These are phyloP conservation scores for Amniataba percoides DNA, from an alignment of 2,797 vertebrate species.

Conservation along the genomic window DNA sequence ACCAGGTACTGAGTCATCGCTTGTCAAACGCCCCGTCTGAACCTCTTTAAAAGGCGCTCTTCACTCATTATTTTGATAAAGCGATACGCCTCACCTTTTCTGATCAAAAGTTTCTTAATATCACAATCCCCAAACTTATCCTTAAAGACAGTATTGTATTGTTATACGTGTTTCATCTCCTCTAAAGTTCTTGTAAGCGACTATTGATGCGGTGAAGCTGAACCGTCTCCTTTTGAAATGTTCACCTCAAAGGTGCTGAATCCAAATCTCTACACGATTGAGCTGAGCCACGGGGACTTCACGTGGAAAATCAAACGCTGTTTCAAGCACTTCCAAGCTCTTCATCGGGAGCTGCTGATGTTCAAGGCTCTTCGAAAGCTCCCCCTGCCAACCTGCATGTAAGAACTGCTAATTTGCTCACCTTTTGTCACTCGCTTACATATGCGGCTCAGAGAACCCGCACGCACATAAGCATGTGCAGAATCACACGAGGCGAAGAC, in stretches of 20 bases:
- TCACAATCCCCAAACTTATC: conserved; percentile 66
- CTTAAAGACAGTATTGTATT: conserved; percentile 63
- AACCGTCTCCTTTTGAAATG: conserved; percentile 72
- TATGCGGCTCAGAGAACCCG: conserved; percentile 24
- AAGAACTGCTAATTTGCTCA: conserved; percentile 72
- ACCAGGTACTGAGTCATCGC: conserved; percentile 53
- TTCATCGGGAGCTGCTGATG: conserved; percentile 79
- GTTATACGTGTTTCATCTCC: conserved; percentile 64
- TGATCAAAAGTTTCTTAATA: conserved; percentile 73
- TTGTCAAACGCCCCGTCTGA: conserved; percentile 59
- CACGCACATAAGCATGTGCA: conserved; percentile 10
- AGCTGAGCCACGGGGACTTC: conserved; percentile 79
- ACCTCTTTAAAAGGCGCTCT: conserved; percentile 54
- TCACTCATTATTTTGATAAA: conserved; percentile 65
- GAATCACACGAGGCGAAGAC: conserved; percentile 26
- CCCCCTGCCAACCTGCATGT: conserved; percentile 74
- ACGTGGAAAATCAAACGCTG: conserved; percentile 80
- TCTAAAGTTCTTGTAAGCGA: conserved; percentile 67
- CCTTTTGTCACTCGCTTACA: conserved; percentile 55
- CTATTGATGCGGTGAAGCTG: conserved; percentile 67
- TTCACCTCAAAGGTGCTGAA: conserved; percentile 78
- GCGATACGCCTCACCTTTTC: conserved; percentile 57
- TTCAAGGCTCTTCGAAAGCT: conserved; percentile 80
- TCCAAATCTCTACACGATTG: conserved; percentile 78
- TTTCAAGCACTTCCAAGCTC: conserved; percentile 81